Percentiles rank a stretch among this genome's conserved stretches.
phyloP scores from a whole-genome alignment of 2,797 vertebrate genomes.

The Nasua narica region DNA sequence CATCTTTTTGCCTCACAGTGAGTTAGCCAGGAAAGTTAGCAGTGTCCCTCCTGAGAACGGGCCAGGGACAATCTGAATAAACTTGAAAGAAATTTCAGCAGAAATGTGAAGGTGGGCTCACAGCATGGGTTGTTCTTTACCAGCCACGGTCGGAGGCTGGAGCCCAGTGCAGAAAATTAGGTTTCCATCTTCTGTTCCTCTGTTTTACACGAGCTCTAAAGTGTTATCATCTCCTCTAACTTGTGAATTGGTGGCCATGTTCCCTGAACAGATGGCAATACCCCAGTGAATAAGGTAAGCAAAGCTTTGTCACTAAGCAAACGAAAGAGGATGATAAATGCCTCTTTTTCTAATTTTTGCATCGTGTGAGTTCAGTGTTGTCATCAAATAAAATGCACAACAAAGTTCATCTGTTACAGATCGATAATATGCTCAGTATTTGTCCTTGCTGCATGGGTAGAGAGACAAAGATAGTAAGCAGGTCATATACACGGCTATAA shows the following conservation, averaged over 20 bases:
- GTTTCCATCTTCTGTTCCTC: neutral
- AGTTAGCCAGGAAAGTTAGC: neutral
- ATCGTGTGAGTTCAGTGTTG: neutral
- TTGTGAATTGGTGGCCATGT: neutral
- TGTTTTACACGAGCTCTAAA: neutral
- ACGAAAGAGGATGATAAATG: neutral
- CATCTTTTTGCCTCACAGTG: neutral
- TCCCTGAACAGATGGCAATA: neutral
- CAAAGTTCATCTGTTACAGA: neutral
- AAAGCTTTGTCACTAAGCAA: neutral
- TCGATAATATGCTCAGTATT: neutral
- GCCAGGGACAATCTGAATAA: neutral
- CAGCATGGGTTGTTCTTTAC: neutral
- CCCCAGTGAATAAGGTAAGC: neutral
- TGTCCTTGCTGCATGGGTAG: neutral
- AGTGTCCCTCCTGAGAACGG: neutral
- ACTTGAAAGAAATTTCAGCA: neutral
- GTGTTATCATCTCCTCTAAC: neutral
- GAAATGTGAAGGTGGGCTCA: neutral
- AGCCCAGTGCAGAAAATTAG: neutral
- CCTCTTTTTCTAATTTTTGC: constrained; percentile 1
- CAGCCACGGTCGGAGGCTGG: neutral
- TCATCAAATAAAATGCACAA: constrained; percentile 33
- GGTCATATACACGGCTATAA: neutral
- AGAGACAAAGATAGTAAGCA: neutral